These are phyloP conservation scores for Caenorhabditis virilis DNA, from an alignment of 2,888 invertebrate genomes.

Conservation along the genomic window DNA sequence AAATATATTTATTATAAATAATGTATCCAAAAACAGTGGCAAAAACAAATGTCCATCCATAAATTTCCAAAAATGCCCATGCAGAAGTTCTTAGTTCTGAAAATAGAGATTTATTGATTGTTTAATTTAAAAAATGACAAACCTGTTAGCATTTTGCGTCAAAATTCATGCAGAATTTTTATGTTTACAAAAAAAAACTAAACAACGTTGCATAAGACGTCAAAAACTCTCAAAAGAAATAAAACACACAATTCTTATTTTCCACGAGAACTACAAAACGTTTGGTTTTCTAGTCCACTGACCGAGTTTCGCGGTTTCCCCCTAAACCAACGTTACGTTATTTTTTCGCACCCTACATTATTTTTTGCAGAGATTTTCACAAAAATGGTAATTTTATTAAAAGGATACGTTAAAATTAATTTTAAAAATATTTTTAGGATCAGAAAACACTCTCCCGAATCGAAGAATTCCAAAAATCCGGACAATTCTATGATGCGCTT, in stretches of 20 bases:
- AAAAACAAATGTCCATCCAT: conserved; percentile 22
- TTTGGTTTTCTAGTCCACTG: conserved; percentile 3
- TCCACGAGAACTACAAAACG: conserved; percentile 14
- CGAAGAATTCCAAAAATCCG: conserved; percentile 17
- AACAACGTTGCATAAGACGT: too few species aligned
- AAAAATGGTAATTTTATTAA: conserved; percentile 2
- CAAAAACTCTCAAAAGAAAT: not conserved
- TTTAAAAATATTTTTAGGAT: conserved; percentile 8
- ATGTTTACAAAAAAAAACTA: too few species aligned
- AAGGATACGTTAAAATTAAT: not conserved
- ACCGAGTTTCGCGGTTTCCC: conserved; percentile 5
- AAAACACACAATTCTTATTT: too few species aligned
- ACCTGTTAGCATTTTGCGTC: too few species aligned
- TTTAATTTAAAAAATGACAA: too few species aligned
- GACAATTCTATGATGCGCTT: conserved; percentile 32
- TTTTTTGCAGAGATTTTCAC: not conserved
- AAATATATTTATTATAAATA: conserved; percentile 18
- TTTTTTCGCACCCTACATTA: not conserved
- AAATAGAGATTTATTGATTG: too few species aligned
- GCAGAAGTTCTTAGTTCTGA: too few species aligned
- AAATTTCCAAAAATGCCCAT: conserved; percentile 19
- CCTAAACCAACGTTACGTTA: not conserved
- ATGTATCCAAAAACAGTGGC: conserved; percentile 2
- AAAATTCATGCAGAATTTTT: too few species aligned
- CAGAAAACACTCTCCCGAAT: conserved; percentile 12